phyloP scores from a whole-genome alignment of 2,113 vertebrate genomes.

The Eretmochelys imbricata region DNA sequence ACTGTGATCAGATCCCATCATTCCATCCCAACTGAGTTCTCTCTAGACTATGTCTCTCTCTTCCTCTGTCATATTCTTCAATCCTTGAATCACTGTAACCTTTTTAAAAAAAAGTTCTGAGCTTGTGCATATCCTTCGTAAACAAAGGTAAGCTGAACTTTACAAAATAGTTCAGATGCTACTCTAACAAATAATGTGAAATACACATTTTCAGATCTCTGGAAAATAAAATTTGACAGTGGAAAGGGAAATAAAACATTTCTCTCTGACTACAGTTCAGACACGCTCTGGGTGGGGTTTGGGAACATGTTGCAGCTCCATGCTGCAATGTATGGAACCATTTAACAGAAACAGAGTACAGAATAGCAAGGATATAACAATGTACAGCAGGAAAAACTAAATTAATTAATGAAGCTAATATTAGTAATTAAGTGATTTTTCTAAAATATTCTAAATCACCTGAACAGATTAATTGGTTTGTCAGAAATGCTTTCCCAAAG shows the following conservation, averaged over 20 bases:
- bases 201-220: background rate
- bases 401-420: background rate
- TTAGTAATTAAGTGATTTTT: background rate
- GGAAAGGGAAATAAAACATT: background rate
- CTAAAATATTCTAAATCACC: background rate
- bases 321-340: background rate
- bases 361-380: constrained; percentile 27
- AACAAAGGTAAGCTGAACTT: background rate
- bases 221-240: constrained; percentile 21
- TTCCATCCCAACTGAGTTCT: constrained; percentile 25
- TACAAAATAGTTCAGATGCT: background rate
- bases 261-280: background rate
- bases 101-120: background rate
- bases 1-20: constrained; percentile 9
- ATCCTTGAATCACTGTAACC: background rate
- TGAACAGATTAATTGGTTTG: background rate
- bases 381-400: background rate
- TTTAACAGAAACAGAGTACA: background rate
- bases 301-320: background rate
- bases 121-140: background rate
- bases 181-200: background rate
- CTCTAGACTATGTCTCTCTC: background rate
- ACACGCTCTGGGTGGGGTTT: background rate
- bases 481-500: constrained; percentile 14
- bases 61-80: background rate